These are phyloP conservation scores for Leptinotarsa defecta DNA, from an alignment of 1,140 invertebrate species.

Conservation along the genomic window DNA sequence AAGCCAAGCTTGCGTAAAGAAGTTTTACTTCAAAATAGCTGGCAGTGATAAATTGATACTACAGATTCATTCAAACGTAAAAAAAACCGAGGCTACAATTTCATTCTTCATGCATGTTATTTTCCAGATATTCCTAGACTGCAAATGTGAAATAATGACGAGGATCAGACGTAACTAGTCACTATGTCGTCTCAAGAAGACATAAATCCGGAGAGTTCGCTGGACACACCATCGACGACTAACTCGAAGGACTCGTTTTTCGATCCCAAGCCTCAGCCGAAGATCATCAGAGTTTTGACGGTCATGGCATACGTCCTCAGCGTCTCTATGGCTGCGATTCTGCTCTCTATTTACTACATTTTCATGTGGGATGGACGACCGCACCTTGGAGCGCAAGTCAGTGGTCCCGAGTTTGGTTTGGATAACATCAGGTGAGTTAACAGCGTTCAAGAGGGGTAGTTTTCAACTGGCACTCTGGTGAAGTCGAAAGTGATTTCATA, in stretches of 20 bases:
- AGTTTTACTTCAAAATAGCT: too few species aligned
- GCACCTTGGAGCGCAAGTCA: constrained; percentile 36
- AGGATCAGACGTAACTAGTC: neutral
- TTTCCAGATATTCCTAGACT: neutral
- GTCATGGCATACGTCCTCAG: constrained; percentile 80
- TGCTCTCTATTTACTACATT: constrained; percentile 80
- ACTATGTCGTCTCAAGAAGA: constrained; percentile 17
- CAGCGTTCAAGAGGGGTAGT: too few species aligned
- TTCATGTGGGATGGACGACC: constrained; percentile 71
- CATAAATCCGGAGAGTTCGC: constrained; percentile 10
- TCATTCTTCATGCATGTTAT: neutral
- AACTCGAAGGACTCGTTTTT: constrained; percentile 37
- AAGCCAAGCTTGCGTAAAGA: too few species aligned
- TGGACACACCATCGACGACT: neutral
- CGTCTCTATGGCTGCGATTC: constrained; percentile 78
- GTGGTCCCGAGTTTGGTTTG: neutral
- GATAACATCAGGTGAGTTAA: neutral
- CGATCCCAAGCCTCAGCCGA: constrained; percentile 68
- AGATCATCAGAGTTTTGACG: constrained; percentile 73
- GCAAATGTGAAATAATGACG: neutral
- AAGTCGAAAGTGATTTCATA: too few species aligned
- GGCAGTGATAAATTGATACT: too few species aligned
- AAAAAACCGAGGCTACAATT: too few species aligned
- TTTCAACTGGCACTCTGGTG: too few species aligned
- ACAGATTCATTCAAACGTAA: too few species aligned